Percentiles rank a stretch among this genome's conserved stretches.
These are phyloP conservation scores for Lepidochitona cinerea DNA, from an alignment of 2,888 invertebrate species.

Conservation along the genomic window DNA sequence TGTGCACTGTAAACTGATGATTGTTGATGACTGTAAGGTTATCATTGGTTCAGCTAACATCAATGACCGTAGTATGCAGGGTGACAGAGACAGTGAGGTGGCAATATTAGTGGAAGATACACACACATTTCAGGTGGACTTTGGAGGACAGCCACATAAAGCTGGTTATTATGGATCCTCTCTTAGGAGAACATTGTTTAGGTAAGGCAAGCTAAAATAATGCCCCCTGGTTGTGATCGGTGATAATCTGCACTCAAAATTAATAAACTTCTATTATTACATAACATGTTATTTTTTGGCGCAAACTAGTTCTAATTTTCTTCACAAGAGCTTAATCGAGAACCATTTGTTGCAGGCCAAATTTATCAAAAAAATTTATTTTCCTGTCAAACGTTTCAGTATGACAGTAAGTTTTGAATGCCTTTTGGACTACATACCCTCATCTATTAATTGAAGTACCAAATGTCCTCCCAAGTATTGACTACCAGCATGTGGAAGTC, in stretches of 20 bases:
- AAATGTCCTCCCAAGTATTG: no score
- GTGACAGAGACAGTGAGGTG: conserved; percentile 91
- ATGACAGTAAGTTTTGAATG: neutral
- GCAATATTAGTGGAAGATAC: conserved; percentile 87
- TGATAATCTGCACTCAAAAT: no score
- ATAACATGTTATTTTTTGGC: no score
- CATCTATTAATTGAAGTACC: no score
- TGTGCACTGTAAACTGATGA: conserved; percentile 96
- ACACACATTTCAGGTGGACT: conserved; percentile 73
- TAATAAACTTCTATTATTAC: no score
- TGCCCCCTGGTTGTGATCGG: no score
- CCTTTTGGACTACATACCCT: no score
- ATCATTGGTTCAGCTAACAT: conserved; percentile 99
- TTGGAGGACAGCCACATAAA: conserved; percentile 86
- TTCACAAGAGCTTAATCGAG: no score
- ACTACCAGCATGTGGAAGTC: no score
- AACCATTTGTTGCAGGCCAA: neutral
- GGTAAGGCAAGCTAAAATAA: conserved; percentile 54
- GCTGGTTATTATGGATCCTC: conserved; percentile 90
- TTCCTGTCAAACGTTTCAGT: neutral
- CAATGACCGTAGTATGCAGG: conserved; percentile 95
- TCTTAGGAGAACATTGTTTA: conserved; percentile 86
- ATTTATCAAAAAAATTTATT: neutral
- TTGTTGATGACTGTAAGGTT: conserved; percentile 90
- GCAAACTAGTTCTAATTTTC: no score